phyloP scores from a whole-genome alignment of 2,888 invertebrate genomes.

The Cataglyphis rosenhaueri region DNA sequence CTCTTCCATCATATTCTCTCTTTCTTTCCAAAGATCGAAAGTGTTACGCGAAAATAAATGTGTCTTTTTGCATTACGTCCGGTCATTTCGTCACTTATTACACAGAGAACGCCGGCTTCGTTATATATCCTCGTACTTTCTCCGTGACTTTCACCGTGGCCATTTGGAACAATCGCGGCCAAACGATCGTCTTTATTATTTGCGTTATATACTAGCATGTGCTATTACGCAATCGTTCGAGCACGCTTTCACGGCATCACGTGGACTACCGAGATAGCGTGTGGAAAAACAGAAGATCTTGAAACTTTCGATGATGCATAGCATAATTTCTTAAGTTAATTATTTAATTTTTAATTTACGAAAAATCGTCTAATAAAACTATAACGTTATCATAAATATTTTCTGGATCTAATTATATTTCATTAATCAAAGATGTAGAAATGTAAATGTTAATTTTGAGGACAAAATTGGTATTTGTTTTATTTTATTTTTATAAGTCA shows the following conservation, averaged over 20 bases:
- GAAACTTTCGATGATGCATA: neutral
- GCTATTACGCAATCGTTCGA: slow-evolving; percentile 56
- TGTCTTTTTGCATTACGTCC: slow-evolving; percentile 55
- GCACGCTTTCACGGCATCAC: slow-evolving; percentile 62
- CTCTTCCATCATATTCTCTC: slow-evolving; percentile 49
- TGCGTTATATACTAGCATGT: slow-evolving; percentile 55
- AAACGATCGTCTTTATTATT: slow-evolving; percentile 71
- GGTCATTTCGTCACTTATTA: slow-evolving; percentile 57
- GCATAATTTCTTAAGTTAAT: neutral
- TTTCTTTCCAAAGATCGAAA: slow-evolving; percentile 59
- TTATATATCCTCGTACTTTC: slow-evolving; percentile 63
- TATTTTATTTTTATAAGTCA: neutral
- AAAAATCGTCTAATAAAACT: neutral
- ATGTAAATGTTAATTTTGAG: neutral
- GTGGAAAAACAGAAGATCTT: slow-evolving; percentile 45
- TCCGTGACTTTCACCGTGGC: slow-evolving; percentile 68
- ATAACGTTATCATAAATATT: neutral
- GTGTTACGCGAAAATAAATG: slow-evolving; percentile 56
- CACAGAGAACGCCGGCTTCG: slow-evolving; percentile 56
- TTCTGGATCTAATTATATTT: neutral
- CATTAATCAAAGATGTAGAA: neutral
- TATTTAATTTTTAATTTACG: neutral
- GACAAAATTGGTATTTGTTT: neutral
- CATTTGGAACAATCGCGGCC: slow-evolving; percentile 66
- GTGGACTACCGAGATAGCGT: slow-evolving; percentile 21